These are phyloP conservation scores for Apis cerana DNA, from an alignment of 1,140 invertebrate species.

Conservation along the genomic window DNA sequence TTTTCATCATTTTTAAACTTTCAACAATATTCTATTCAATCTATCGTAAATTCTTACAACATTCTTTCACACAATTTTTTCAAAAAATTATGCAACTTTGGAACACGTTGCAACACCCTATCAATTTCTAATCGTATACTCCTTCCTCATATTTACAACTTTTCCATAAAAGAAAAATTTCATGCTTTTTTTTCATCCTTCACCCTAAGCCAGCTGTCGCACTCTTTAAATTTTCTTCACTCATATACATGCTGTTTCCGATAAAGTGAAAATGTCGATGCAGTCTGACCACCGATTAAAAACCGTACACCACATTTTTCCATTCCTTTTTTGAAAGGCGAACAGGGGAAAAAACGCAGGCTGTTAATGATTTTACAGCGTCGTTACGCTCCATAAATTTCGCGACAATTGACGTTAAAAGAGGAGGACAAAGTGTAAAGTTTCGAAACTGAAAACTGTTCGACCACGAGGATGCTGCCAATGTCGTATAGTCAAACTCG, in stretches of 20 bases:
- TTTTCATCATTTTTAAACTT: too few species aligned
- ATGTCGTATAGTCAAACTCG: conserved; percentile 10
- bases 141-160: too few species aligned
- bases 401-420: conserved; percentile 27
- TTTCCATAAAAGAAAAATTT: background rate
- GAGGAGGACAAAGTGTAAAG: background rate
- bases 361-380: conserved; percentile 35
- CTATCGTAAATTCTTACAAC: too few species aligned
- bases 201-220: background rate
- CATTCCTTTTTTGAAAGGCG: background rate
- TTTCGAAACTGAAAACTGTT: conserved; percentile 19
- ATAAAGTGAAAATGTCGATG: background rate
- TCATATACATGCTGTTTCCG: background rate
- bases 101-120: too few species aligned
- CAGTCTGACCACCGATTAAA: background rate
- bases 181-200: background rate
- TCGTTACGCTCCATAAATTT: conserved; percentile 30
- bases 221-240: conserved; percentile 2
- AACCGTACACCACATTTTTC: background rate
- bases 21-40: too few species aligned
- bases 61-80: background rate
- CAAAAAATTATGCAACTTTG: background rate
- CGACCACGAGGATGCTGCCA: background rate
- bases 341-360: background rate
- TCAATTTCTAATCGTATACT: background rate